phyloP scores from a whole-genome alignment of 2,113 vertebrate species.

The Phalacrocorax aristotelis region DNA sequence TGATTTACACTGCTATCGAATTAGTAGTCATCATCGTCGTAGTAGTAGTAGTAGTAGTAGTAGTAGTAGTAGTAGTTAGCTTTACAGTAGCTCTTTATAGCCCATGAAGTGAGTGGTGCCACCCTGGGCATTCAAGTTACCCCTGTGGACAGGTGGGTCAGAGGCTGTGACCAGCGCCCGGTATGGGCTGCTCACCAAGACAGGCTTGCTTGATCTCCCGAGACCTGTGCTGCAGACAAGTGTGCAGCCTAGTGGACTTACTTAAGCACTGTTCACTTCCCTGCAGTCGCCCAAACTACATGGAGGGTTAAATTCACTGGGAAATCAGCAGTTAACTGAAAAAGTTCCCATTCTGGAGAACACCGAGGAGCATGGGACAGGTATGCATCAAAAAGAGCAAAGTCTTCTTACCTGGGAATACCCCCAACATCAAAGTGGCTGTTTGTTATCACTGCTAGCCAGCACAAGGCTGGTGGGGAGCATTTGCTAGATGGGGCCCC shows the following conservation, averaged over 20 bases:
- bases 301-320: not conserved
- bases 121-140: fast-evolving
- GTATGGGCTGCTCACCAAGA: fast-evolving
- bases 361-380: not conserved
- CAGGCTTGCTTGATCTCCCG: not conserved
- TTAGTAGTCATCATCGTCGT: too few relatives aligned
- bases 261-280: not conserved
- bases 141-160: fast-evolving
- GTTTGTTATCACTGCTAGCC: not conserved
- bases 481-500: not conserved
- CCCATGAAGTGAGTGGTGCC: not conserved
- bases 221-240: not conserved
- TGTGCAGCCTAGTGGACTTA: not conserved
- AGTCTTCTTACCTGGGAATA: not conserved
- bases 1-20: not conserved
- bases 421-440: fast-evolving
- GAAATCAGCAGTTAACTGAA: not conserved
- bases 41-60: not conserved
- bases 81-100: not conserved
- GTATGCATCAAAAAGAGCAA: not conserved
- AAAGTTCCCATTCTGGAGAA: not conserved
- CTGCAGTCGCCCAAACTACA: not conserved
- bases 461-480: not conserved
- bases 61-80: not conserved
- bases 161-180: not conserved